phyloP scores from a whole-genome alignment of 1,140 invertebrate species.

The Dreissena rostriformis region DNA sequence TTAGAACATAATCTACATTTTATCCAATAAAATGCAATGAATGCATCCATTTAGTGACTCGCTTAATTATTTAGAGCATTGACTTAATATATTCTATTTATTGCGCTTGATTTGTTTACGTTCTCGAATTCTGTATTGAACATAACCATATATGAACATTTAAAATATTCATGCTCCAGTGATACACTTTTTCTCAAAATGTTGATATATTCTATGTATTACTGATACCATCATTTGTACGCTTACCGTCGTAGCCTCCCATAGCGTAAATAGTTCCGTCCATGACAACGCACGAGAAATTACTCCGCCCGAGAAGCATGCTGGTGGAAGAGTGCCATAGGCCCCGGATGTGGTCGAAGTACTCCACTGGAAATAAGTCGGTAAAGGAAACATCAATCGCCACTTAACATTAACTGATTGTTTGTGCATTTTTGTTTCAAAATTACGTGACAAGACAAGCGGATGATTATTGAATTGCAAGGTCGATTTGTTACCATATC shows the following conservation, averaged over 20 bases:
- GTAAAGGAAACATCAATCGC: too few relatives aligned
- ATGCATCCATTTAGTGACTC: too few relatives aligned
- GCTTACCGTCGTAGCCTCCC: constrained; percentile 89
- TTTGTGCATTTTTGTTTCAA: too few relatives aligned
- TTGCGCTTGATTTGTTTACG: too few relatives aligned
- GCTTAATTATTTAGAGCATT: too few relatives aligned
- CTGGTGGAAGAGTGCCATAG: constrained; percentile 86
- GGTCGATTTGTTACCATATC: too few relatives aligned
- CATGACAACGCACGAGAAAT: constrained; percentile 85
- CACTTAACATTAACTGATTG: too few relatives aligned
- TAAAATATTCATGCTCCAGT: background rate
- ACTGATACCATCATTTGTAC: background rate
- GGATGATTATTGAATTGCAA: too few relatives aligned
- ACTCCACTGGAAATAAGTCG: constrained; percentile 71
- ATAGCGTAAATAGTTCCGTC: constrained; percentile 87
- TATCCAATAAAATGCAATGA: too few relatives aligned
- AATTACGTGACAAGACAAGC: too few relatives aligned
- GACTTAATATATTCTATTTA: too few relatives aligned
- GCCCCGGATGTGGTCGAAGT: constrained; percentile 86
- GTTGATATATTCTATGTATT: background rate
- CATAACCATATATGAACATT: background rate
- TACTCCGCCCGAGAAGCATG: constrained; percentile 91
- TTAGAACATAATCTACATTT: too few relatives aligned
- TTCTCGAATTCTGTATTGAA: background rate
- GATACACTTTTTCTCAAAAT: background rate